Conservation (phyloP, 37 sponge, comb jelly and placozoan genomes). For the Halisarca cf. caerulea region DNA sequence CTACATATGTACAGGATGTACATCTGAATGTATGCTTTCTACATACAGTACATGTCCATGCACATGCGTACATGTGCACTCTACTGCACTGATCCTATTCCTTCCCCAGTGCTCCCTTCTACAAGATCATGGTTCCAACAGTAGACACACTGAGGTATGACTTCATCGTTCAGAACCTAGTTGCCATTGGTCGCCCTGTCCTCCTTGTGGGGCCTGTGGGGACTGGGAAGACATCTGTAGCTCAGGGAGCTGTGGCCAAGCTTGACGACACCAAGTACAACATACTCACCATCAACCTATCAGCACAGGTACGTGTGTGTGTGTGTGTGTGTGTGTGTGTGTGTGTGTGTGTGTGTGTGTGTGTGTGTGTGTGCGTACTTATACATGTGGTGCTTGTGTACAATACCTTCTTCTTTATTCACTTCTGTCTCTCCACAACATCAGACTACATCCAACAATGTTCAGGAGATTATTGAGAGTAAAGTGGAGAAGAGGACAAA, state of each 20-base stretch:
- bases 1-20: too few relatives aligned
- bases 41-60: too few relatives aligned
- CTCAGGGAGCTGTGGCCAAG: conserved; percentile 86
- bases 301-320: conserved; percentile 76
- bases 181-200: conserved; percentile 73
- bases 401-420: too few relatives aligned
- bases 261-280: conserved; percentile 78
- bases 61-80: too few relatives aligned
- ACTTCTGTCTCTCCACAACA: neutral
- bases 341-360: conserved; percentile 35
- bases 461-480: conserved; percentile 99
- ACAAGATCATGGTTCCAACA: conserved; percentile 99
- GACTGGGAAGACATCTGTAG: conserved; percentile 96
- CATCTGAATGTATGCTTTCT: too few relatives aligned
- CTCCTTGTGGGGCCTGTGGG: conserved; percentile 97
- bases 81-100: neutral
- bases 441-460: conserved; percentile 95
- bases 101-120: conserved; percentile 83
- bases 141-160: conserved; percentile 98
- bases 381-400: too few relatives aligned
- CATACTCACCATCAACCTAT: conserved; percentile 92
- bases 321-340: conserved; percentile 26
- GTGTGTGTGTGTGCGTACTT: neutral
- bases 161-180: conserved; percentile 88
- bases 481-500: conserved; percentile 99